phyloP scores from a whole-genome alignment of 2,888 invertebrate species.

The Leucophora obtusa region DNA sequence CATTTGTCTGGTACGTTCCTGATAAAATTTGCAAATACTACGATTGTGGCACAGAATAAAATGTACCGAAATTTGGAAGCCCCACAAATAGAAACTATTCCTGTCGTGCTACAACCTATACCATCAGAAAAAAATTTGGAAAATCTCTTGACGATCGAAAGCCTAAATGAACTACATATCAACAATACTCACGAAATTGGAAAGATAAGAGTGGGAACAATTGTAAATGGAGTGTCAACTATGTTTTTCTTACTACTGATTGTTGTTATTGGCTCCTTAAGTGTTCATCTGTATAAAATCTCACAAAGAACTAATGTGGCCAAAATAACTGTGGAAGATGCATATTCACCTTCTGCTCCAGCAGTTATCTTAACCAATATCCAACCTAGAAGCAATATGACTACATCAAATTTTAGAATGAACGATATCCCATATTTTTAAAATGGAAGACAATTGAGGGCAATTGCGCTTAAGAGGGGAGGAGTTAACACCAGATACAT shows the following conservation, averaged over 20 bases:
- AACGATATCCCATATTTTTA: no score
- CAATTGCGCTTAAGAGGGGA: no score
- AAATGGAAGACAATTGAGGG: no score
- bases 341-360: slow-evolving; percentile 2
- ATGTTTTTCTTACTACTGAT: neutral
- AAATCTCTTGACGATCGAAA: slow-evolving; percentile 19
- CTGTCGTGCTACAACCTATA: slow-evolving; percentile 22
- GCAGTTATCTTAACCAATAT: slow-evolving; percentile 1
- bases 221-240: slow-evolving; percentile 26
- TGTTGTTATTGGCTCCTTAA: slow-evolving; percentile 6
- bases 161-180: slow-evolving; percentile 23
- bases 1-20: slow-evolving; percentile 28
- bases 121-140: slow-evolving; percentile 21
- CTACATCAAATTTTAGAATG: slow-evolving; percentile 2
- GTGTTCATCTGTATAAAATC: slow-evolving; percentile 13
- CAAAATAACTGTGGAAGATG: neutral
- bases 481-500: no score
- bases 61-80: slow-evolving; percentile 24
- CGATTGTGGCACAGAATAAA: slow-evolving; percentile 22
- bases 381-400: slow-evolving; percentile 2
- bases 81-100: slow-evolving; percentile 28
- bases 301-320: slow-evolving; percentile 1
- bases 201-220: slow-evolving; percentile 8
- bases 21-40: slow-evolving; percentile 19
- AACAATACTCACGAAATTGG: slow-evolving; percentile 7